Conservation (phyloP, 2,888 invertebrate species). For the Oscheius sp. region DNA sequence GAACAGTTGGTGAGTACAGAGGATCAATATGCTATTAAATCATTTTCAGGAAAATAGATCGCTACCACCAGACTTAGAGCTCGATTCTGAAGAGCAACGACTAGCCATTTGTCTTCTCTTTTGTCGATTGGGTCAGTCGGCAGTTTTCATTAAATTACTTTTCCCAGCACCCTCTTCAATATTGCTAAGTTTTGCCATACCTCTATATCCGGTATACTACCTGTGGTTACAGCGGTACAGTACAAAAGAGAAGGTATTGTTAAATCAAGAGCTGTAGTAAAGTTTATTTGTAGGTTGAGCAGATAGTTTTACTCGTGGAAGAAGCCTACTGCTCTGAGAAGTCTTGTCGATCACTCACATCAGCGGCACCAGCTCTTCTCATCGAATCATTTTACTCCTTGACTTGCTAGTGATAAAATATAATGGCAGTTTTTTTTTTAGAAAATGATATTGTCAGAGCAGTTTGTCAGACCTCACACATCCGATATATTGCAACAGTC, state of each 20-base stretch:
- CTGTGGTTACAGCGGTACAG: constrained; percentile 22
- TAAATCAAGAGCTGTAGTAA: not conserved
- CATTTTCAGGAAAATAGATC: not conserved
- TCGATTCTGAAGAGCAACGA: constrained; percentile 53
- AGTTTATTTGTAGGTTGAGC: not conserved
- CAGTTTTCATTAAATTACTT: not conserved
- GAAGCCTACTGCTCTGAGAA: not conserved
- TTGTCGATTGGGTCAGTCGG: constrained; percentile 29
- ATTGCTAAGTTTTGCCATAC: constrained; percentile 3
- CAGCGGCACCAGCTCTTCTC: not conserved
- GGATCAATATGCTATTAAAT: not conserved
- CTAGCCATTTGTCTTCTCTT: constrained; percentile 55
- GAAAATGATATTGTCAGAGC: too few species aligned
- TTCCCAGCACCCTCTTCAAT: not conserved
- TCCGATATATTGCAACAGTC: not conserved
- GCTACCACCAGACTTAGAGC: constrained; percentile 12
- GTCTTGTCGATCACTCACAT: not conserved
- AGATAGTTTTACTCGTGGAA: not conserved
- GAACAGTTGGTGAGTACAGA: not conserved
- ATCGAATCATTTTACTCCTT: constrained; percentile 25
- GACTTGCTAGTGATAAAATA: not conserved
- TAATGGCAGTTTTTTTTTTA: not conserved
- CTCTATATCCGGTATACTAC: constrained; percentile 18
- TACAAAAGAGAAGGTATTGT: constrained; percentile 8
- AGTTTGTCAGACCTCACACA: too few species aligned